Conservation (phyloP, 1,140 invertebrate species). For the Dinothrombium tinctorium region DNA sequence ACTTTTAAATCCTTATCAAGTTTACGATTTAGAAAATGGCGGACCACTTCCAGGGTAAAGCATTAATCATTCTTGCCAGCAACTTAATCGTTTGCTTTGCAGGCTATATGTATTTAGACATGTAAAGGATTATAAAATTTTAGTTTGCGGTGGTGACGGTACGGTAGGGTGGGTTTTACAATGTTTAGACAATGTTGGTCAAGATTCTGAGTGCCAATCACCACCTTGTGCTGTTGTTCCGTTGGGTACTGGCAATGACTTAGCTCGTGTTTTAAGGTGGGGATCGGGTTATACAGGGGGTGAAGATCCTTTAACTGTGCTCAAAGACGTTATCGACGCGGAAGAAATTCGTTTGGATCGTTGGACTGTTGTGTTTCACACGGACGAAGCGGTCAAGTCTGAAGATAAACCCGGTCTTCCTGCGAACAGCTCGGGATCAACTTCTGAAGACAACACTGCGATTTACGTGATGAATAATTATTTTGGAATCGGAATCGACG, state of each 20-base stretch:
- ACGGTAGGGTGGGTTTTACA: conserved; percentile 98
- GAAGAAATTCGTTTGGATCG: conserved; percentile 93
- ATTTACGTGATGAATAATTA: conserved; percentile 99
- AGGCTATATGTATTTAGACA: conserved; percentile 95
- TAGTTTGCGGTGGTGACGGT: conserved; percentile 96
- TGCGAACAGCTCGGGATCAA: conserved; percentile 38
- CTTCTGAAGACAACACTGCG: conserved; percentile 93
- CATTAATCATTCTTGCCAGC: conserved; percentile 15
- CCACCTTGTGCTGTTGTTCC: conserved; percentile 96
- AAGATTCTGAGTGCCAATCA: conserved; percentile 92
- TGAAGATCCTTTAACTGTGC: conserved; percentile 79
- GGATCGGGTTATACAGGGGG: conserved; percentile 89
- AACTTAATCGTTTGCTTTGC: conserved; percentile 14
- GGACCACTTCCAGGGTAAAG: conserved; percentile 83
- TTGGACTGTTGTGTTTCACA: conserved; percentile 86
- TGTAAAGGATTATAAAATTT: conserved; percentile 89
- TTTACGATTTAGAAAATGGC: conserved; percentile 96
- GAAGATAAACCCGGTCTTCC: conserved; percentile 21
- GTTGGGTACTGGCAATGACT: conserved; percentile 87
- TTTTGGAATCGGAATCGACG: conserved; percentile 96
- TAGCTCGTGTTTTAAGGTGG: conserved; percentile 87
- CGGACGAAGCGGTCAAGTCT: conserved; percentile 34
- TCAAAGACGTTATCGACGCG: conserved; percentile 94
- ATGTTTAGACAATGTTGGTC: conserved; percentile 91
- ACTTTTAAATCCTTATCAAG: conserved; percentile 96